Evolutionary conservation across 2,113 vertebrate species (phyloP), one percentile per base, ranked within the genome.

Genomic region (Bothrops jararaca): DNA sequence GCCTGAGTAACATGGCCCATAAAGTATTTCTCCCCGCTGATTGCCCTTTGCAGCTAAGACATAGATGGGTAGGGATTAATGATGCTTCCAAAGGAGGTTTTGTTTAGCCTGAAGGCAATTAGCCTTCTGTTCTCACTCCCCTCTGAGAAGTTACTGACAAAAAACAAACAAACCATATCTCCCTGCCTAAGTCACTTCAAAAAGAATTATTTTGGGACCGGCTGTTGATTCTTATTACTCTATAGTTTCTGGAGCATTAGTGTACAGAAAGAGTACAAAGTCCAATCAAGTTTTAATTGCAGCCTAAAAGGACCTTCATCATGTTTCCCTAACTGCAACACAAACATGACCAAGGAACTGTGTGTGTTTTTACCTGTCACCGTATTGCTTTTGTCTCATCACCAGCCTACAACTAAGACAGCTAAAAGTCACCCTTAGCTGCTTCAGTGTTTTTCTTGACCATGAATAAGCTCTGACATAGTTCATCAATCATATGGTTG

Each of bases 11-110:
- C 58, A 29, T 86, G 42, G 13, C 54, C 74, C n/a, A 26, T 39
- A 52, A 86, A 39, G 74, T 8, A 8, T 29, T 64, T 93, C 80
- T 64, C 56, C 54, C 89, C 80, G 64, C n/a, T 22, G 92, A 26
- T 90, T 93, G 92, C 92, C 89, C 56, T 93, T 93, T 56, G 22
- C 12, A 86, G 89, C 88, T 60, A 93, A 90, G 74, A 34, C 45
- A 90, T 58, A 86, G 58, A 34, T 53, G 60, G 54, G 9, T 57
- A 13, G 74, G 86, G 89, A 93, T 56, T 93, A 90, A 93, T 93
- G n/a, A 90, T 42, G 45, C 20, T 56, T 86, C 92, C 92, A 90
- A 91, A 86, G 54, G 64, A 58, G 89, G n/a, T 90, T 80, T 86
- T 90, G 86, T 53, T 85, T 60, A 48, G 58, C 50, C 24, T 45